Conservation (phyloP, 2,888 invertebrate species). For the Polia nebulosa region DNA sequence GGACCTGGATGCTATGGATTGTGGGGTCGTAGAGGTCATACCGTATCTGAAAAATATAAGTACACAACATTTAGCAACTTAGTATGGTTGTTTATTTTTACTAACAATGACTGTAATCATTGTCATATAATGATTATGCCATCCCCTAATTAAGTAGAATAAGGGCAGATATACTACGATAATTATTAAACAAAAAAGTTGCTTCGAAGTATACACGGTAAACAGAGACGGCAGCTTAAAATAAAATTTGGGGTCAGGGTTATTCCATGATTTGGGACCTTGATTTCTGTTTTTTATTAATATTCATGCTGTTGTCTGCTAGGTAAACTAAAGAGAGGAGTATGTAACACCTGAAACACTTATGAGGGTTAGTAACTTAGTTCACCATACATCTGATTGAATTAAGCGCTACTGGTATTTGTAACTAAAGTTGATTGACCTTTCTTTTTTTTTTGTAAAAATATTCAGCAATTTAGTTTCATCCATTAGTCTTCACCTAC, state of each 20-base stretch:
- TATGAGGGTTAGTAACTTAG: too few species aligned
- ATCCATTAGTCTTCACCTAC: background rate
- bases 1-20: constrained; percentile 96
- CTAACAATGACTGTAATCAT: too few species aligned
- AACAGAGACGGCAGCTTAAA: too few species aligned
- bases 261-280: too few species aligned
- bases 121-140: too few species aligned
- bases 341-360: background rate
- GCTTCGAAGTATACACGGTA: too few species aligned
- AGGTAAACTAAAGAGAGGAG: too few species aligned
- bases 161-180: too few species aligned
- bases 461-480: background rate
- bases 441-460: background rate
- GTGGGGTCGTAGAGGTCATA: constrained; percentile 98
- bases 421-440: background rate
- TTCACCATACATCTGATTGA: background rate
- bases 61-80: background rate
- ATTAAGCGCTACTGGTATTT: background rate
- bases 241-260: too few species aligned
- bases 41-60: constrained; percentile 84
- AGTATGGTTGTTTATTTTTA: background rate
- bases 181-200: too few species aligned
- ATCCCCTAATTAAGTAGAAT: background rate
- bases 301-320: too few species aligned
- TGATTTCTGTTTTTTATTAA: too few species aligned